Evolutionary conservation across 2,888 invertebrate species (phyloP), one percentile per base, ranked within the genome.

Genomic region (Lathronympha strigana): DNA sequence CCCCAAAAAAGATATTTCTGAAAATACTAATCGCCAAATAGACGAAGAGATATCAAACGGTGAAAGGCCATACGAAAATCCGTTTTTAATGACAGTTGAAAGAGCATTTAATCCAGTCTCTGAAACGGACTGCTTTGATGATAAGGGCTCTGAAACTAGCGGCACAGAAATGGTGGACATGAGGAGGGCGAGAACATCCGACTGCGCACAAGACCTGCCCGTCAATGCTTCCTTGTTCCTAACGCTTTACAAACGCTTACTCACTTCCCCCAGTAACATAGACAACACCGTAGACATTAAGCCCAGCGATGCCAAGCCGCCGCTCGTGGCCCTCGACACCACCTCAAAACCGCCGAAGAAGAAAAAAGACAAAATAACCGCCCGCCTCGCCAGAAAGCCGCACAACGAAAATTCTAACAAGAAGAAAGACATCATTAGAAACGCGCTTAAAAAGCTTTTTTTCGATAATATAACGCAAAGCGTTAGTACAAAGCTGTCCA

Each of bases 141-240:
- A 63, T 31, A 50, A 40, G 15, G 57, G 57, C n/a, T 38, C 47
- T 28, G 63, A 63, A 23, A 45, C 36, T 17, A n/a, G 25, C 11
- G 47, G 53, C 28, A 54, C 25, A n/a, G 38, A 60, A 13, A 38
- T 60, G 36, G 53, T 38, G 25, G 50, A 64, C 17, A 64, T 60
- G 13, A 53, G 21, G 31, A 33, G 47, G 38, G 28, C 60, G 15
- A 19, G 31, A 2, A 47, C 76, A 55, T 47, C 63, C 36, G 55
- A 73, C 61, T 71, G 76, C 61, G 76, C 75, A 63, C 68, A 83
- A 70, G 80, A 84, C 67, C 74, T 84, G 69, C 76, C 83, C 74
- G 83, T 83, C 73, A 86, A 84, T 73, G 80, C 88, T 80, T 86
- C 81, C 71, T 73, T 86, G 62, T 81, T 86, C 74, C 77, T 87